phyloP scores from a whole-genome alignment of 2,888 invertebrate species.

The Rhamphomyia laevipes region DNA sequence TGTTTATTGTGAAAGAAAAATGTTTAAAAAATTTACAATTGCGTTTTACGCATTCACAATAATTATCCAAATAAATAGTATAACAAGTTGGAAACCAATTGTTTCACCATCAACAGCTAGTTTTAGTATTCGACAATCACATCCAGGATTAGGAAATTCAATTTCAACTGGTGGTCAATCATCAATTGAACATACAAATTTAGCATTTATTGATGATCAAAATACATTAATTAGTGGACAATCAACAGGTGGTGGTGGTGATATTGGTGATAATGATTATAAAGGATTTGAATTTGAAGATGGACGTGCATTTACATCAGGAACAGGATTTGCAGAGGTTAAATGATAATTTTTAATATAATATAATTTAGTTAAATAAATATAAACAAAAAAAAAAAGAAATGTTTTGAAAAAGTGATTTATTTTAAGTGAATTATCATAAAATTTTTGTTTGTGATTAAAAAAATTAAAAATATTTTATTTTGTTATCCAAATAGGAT shows the following conservation, averaged over 20 bases:
- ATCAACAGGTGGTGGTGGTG: neutral
- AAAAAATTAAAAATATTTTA: conserved; percentile 1
- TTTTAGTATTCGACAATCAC: conserved; percentile 29
- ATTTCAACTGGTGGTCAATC: no score
- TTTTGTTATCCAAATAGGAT: conserved; percentile 31
- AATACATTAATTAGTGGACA: neutral
- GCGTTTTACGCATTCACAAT: no score
- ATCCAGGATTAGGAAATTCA: conserved; percentile 24
- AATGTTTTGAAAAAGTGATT: neutral
- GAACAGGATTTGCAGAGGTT: conserved; percentile 10
- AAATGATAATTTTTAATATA: neutral
- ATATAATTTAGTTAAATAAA: neutral
- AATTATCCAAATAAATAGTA: no score
- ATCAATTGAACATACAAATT: neutral
- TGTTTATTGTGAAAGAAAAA: no score
- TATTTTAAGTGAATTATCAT: neutral
- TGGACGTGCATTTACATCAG: conserved; percentile 5
- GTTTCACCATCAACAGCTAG: conserved; percentile 17
- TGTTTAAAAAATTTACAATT: no score
- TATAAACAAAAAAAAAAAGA: no score
- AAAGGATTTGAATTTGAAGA: neutral
- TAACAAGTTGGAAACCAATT: conserved; percentile 26
- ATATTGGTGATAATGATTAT: neutral
- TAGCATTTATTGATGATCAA: neutral
- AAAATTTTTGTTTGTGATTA: neutral